Evolutionary conservation across 2,888 invertebrate genomes (phyloP), one percentile per base, ranked within the genome.

Genomic region (Plebejus argus): DNA sequence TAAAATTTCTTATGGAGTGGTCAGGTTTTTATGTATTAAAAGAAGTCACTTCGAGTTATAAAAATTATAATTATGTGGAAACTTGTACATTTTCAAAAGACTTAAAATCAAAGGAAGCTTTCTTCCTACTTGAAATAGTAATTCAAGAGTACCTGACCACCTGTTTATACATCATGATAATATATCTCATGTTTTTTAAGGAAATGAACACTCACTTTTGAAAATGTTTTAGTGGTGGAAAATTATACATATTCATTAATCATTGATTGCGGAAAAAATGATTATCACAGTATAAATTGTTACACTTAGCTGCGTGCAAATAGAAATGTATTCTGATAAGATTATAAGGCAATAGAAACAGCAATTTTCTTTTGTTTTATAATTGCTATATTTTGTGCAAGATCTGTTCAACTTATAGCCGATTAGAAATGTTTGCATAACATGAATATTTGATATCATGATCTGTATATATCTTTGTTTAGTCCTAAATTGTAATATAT

Each of bases 401-500:
- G 53, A 18, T 53, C 53, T 53, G 15, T 49, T 49, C 49, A 12
- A 15, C 49, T 49, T 49, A 49, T 49, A 53, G 18, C 53, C 5
- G 18, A 53, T 18, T 53, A 4, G 18, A 18, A 18, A 15, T 53
- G 15, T 18, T 53, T 53, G 23, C 10, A 12, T 66, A 12, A 66
- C 5, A 66, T 66, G 66, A 66, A 66, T 28, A 33, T 66, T 15
- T 3, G 23, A 66, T 66, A 18, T 12, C 12, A 66, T 66, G 28
- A 61, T 28, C 23, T 66, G 66, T 66, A 66, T 66, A 66, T 66
- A 66, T 66, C 28, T 18, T 66, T 66, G 66, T 66, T 66, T 15
- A 66, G 33, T 66, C 6, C 28, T 66, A 66, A 66, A 66, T 66
- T 66, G 66, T 66, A 66, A 66, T 66, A 66, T 66, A 66, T 66